Evolutionary conservation across 2,797 vertebrate species (phyloP).

Genomic region (Tadarida brasiliensis): DNA sequence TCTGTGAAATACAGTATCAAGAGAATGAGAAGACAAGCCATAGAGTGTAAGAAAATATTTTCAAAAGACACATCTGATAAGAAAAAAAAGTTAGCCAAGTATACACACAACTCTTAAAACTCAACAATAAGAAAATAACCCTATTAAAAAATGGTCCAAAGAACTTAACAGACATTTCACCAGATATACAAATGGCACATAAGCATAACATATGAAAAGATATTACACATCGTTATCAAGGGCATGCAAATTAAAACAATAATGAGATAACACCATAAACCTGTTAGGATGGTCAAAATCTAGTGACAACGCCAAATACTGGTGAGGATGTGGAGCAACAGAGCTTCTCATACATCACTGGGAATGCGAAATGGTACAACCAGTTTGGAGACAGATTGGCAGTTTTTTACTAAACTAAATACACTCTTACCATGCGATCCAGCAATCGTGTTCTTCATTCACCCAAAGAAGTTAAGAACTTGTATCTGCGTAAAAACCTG

Average conservation of each 20-base stretch:
- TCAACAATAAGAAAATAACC: background rate
- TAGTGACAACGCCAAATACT: background rate
- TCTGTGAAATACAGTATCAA: background rate
- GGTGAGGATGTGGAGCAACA: background rate
- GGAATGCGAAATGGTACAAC: background rate
- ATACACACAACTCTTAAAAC: background rate
- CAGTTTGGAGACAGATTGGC: background rate
- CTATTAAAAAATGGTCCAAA: background rate
- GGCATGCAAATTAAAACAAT: background rate
- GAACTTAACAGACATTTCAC: background rate
- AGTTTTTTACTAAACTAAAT: background rate
- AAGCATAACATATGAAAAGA: background rate
- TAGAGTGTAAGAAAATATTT: background rate
- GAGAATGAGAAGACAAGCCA: background rate
- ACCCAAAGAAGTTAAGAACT: background rate
- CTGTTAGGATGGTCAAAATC: background rate
- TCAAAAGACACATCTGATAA: background rate
- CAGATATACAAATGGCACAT: background rate
- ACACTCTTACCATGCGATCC: background rate
- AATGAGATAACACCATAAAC: background rate
- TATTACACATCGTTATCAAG: background rate
- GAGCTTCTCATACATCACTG: background rate
- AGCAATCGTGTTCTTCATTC: background rate
- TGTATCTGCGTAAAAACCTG: background rate
- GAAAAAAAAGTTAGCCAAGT: background rate